Evolutionary conservation across 2,113 vertebrate species (phyloP), one percentile per base, ranked within the genome.

Genomic region (Lota lota): DNA sequence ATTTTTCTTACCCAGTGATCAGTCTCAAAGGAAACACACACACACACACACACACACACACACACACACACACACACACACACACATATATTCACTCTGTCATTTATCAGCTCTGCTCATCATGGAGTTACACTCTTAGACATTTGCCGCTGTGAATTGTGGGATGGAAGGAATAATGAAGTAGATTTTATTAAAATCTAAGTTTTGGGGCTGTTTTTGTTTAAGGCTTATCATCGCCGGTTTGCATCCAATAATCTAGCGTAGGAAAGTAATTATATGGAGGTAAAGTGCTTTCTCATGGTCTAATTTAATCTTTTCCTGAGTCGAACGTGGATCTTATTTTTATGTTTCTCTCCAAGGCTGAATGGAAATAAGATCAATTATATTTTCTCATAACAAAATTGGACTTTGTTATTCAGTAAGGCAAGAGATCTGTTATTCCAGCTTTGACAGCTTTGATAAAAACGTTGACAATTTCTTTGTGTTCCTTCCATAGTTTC

Each of bases 151-250:
- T 64, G 16, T 36, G n/a, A 56, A 75, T 77, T 62, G 62, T 67
- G 67, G 72, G 75, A 66, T 16, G 66, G n/a, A n/a, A 33, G 24
- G 24, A 66, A 56, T n/a, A 51, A 70, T 73, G 47, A 24, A 5
- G 24, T 51, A 1, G 74, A 71, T 70, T 80, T 78, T 79, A 87
- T 87, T 82, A 77, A 80, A 85, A 82, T 83, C 73, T 24, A 79
- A 69, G 85, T 84, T 87, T 83, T 69, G 64, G 72, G 77, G 82
- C 74, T 73, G 73, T 84, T 88, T 77, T 77, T 75, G 77, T 68
- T 80, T 68, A 54, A 67, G 69, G 47, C 63, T 69, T 70, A 71
- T 73, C 78, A 61, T 61, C 21, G 2, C 57, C 61, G 70, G 24
- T 3, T 21, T 65, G 28, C 14, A 64, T 76, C 68, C 61, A 67